phyloP scores from a whole-genome alignment of 2,888 invertebrate species.

The Sisyra nigra region DNA sequence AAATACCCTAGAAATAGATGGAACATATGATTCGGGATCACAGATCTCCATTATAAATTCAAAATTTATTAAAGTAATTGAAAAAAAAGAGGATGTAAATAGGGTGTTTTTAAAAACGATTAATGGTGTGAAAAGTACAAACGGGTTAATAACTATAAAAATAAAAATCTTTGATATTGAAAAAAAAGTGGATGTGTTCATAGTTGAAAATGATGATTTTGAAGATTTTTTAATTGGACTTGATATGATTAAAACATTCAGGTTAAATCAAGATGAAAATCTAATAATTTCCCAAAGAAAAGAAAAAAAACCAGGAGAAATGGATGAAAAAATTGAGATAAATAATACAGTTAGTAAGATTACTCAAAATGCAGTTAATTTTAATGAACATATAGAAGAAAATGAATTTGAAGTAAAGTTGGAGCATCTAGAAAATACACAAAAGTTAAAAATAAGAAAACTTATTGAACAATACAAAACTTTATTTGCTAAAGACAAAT shows the following conservation, averaged over 20 bases:
- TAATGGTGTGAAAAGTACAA: conserved; percentile 12
- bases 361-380: background rate
- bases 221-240: no score
- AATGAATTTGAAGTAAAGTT: background rate
- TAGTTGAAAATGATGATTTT: conserved; percentile 13
- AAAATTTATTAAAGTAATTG: conserved; percentile 12
- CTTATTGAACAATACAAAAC: no score
- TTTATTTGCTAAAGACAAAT: no score
- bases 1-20: conserved; percentile 10
- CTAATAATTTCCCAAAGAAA: background rate
- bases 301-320: background rate
- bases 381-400: background rate
- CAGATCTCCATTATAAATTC: conserved; percentile 13
- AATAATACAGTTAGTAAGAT: background rate
- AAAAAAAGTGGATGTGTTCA: conserved; percentile 11
- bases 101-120: conserved; percentile 11
- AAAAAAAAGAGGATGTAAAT: conserved; percentile 5
- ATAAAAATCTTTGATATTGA: conserved; percentile 12
- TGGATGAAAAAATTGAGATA: background rate
- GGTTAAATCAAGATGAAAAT: conserved; percentile 11
- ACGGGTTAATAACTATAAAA: conserved; percentile 12
- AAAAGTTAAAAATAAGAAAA: no score
- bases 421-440: background rate
- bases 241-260: conserved; percentile 12
- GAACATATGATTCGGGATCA: conserved; percentile 13